Base-by-base conservation (phyloP, 2,888 invertebrate species). In the Hanleya hanleyi region DNA sequence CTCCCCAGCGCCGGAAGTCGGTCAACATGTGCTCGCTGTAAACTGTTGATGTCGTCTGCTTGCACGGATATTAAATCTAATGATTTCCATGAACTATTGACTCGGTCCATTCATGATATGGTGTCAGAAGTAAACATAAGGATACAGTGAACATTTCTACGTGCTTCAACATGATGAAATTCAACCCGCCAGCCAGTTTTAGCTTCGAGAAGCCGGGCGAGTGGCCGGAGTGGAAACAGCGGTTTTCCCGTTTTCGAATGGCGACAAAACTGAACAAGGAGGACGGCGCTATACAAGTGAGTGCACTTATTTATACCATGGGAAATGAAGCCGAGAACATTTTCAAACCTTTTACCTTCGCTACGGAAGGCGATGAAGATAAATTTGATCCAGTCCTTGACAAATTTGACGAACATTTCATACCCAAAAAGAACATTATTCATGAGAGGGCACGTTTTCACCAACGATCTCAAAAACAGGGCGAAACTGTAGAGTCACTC, bases 341-440 rank as follows among this genome's bases (percentile, higher is more conserved):
- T 50, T 74, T 67, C 35, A 50, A 67, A 37, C 49, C 67, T 22
- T 71, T 74, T n/a, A 51, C n/a, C 5, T 73, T 77, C 50, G 37
- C 32, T 18, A 37, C 57, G 0, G 73, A 15, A 6, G 71, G 36
- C 5, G 73, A 69, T 33, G 72, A 47, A 9, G 61, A 51, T 15
- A 68, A 73, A 26, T 70, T 57, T 29, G 69, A 66, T 32, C 61
- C 41, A 41, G 75, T 73, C 3, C 12, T 75, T 32, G 26, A 69
- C 18, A 75, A 75, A 57, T 71, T 72, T 37, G 71, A 75, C 38
- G 57, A 65, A 3, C 68, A 75, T 69, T 77, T 73, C 33, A 51
- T 73, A 0, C 67, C 71, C 0, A 73, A 73, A 22, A 18, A 49
- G n/a, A 73, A 70, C 37, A 38, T 72, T 18, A 73, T 77, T 9